phyloP scores from a whole-genome alignment of 2,888 invertebrate species.

The Cosmorhoe ocellata region DNA sequence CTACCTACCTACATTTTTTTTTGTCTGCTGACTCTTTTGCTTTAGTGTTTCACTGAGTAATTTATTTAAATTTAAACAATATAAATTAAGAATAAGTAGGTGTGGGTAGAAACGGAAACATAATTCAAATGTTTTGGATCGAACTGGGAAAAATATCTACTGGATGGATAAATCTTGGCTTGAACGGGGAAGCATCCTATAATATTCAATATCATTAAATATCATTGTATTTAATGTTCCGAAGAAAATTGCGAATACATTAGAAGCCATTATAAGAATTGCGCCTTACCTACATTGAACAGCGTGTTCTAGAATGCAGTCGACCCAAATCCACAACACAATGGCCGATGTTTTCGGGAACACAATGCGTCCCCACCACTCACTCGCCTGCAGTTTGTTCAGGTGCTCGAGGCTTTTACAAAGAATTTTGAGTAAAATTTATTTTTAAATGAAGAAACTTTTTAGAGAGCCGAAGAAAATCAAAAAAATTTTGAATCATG shows the following conservation, averaged over 20 bases:
- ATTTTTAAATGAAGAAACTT: conserved; percentile 35
- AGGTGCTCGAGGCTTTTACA: conserved; percentile 55
- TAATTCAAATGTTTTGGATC: too few species aligned
- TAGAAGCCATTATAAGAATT: conserved; percentile 36
- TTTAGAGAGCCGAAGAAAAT: neutral
- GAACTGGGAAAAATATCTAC: too few species aligned
- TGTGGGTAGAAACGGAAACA: too few species aligned
- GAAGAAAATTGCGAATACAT: conserved; percentile 32
- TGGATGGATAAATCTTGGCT: too few species aligned
- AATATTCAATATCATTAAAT: too few species aligned
- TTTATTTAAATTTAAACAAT: too few species aligned
- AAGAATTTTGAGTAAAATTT: conserved; percentile 34
- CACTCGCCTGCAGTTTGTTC: conserved; percentile 55
- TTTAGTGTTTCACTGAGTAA: too few species aligned
- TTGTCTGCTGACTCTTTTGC: too few species aligned
- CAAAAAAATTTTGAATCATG: neutral
- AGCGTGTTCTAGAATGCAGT: conserved; percentile 56
- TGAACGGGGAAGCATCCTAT: too few species aligned
- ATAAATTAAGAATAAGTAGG: too few species aligned
- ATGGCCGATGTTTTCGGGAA: conserved; percentile 65
- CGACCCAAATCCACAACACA: conserved; percentile 66
- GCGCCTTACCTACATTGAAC: conserved; percentile 37
- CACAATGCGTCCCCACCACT: conserved; percentile 63
- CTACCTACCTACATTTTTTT: too few species aligned
- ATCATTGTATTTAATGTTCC: too few species aligned